phyloP scores from a whole-genome alignment of 2,113 vertebrate genomes.

The Hepsetus odoe region DNA sequence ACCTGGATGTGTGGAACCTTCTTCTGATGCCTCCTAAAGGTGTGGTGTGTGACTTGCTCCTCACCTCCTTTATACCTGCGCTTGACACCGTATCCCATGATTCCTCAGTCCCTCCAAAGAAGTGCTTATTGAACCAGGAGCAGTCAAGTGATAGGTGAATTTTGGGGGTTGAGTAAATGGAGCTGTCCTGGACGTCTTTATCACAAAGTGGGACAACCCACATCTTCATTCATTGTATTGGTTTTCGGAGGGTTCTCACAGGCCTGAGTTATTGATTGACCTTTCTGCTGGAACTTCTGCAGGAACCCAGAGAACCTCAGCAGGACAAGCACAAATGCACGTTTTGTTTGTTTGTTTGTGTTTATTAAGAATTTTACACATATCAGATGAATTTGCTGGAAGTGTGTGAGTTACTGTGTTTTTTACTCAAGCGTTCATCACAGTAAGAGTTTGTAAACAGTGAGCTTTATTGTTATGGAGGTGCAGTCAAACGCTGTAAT shows the following conservation, averaged over 20 bases:
- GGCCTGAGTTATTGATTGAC: too few relatives aligned
- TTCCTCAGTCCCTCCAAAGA: constrained; percentile 45
- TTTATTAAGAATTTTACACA: too few relatives aligned
- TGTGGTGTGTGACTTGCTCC: constrained; percentile 50
- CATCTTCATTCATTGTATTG: too few relatives aligned
- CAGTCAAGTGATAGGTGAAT: background rate
- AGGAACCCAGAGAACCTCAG: too few relatives aligned
- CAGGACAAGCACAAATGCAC: too few relatives aligned
- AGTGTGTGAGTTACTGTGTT: background rate
- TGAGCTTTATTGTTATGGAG: background rate
- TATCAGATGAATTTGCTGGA: too few relatives aligned
- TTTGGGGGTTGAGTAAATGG: background rate
- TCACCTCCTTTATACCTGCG: constrained; percentile 66
- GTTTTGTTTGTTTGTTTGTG: too few relatives aligned
- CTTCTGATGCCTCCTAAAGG: constrained; percentile 39
- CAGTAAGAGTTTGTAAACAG: background rate
- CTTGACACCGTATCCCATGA: constrained; percentile 46
- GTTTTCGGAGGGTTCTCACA: too few relatives aligned
- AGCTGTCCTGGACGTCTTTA: background rate
- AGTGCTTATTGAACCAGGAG: constrained; percentile 40
- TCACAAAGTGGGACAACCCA: too few relatives aligned
- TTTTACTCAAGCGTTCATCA: background rate
- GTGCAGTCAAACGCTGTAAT: background rate
- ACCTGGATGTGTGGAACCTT: constrained; percentile 16
- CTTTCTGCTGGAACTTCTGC: too few relatives aligned